Evolutionary conservation across 2,888 invertebrate species (phyloP).

Genomic region (Tribolium freemani): DNA sequence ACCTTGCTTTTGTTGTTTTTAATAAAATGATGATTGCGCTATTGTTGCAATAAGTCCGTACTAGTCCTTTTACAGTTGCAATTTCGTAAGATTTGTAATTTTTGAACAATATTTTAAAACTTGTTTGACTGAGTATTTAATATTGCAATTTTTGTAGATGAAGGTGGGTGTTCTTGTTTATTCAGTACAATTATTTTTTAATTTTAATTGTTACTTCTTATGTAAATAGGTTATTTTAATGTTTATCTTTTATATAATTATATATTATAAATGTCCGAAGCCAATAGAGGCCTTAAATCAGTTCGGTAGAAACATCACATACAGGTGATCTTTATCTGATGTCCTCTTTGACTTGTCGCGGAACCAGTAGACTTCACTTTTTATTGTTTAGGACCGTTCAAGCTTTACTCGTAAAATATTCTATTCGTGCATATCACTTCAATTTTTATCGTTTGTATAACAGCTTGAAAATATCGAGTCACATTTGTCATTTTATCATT

Average conservation of each 20-base stretch:
- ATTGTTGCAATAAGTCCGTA: conserved; percentile 49
- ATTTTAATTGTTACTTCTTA: conserved; percentile 47
- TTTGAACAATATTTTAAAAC: conserved; percentile 20
- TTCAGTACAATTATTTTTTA: conserved; percentile 44
- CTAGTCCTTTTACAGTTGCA: conserved; percentile 47
- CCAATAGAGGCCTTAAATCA: conserved; percentile 66
- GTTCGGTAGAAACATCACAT: conserved; percentile 60
- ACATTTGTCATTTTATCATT: too few species aligned
- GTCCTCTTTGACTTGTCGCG: neutral
- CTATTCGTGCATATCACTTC: neutral
- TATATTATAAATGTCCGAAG: conserved; percentile 60
- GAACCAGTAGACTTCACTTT: neutral
- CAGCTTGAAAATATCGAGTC: neutral
- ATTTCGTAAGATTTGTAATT: conserved; percentile 28
- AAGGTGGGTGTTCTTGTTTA: conserved; percentile 44
- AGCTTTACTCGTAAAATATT: neutral
- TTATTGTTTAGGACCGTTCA: neutral
- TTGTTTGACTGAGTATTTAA: conserved; percentile 35
- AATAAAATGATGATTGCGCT: conserved; percentile 26
- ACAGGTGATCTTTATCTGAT: conserved; percentile 37
- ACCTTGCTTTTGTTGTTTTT: conserved; percentile 23
- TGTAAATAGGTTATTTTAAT: conserved; percentile 60
- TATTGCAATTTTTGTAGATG: conserved; percentile 40
- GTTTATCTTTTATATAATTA: conserved; percentile 51
- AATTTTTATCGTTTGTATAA: neutral